Evolutionary conservation across 2,888 invertebrate genomes (phyloP), one percentile per base, ranked within the genome.

Genomic region (Bombyx huttoni): DNA sequence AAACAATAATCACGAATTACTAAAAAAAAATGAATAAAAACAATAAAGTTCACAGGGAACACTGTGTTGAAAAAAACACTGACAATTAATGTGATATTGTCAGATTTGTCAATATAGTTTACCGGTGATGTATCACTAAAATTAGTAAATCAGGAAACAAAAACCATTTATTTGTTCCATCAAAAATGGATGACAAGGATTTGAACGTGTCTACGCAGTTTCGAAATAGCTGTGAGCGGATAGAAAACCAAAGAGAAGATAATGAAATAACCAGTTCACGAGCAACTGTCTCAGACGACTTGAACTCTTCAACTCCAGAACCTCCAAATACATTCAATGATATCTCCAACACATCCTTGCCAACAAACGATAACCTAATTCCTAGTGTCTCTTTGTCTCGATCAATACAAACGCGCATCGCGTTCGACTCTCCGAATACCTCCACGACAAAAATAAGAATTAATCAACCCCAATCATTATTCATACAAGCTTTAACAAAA

Each of bases 401-500:
- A 0, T 56, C 57, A 7, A 52, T 52, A 9, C 59, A 63, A 55
- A 60, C 52, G 40, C 57, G 62, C 10, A 59, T 58, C 45, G 57
- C 56, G 0, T 10, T 3, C 12, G 40, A 40, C 3, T 8, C 40
- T 7, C 40, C 40, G 1, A 40, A 40, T 40, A 40, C 40, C 40
- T 40, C 40, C 8, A 47, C 52, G 8, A 24, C 34, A 45, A 50
- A 50, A 48, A n/a, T 50, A 13, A 54, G 59, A 6, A 53, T 59
- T 13, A 67, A 57, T n/a, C 68, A 75, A 52, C 82, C 85, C 0
- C 73, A 70, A 50, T 62, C 78, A 0, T 62, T 86, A 56, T 81
- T 86, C 52, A 51, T 78, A 6, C 75, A 75, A 67, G 82, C 86
- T 2, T 55, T 85, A 51, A 60, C 78, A 0, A 80, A 80, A 59